Percentiles rank a stretch among this genome's conserved stretches.
phyloP scores from a whole-genome alignment of 2,797 vertebrate species.

The Delichon dasypus region DNA sequence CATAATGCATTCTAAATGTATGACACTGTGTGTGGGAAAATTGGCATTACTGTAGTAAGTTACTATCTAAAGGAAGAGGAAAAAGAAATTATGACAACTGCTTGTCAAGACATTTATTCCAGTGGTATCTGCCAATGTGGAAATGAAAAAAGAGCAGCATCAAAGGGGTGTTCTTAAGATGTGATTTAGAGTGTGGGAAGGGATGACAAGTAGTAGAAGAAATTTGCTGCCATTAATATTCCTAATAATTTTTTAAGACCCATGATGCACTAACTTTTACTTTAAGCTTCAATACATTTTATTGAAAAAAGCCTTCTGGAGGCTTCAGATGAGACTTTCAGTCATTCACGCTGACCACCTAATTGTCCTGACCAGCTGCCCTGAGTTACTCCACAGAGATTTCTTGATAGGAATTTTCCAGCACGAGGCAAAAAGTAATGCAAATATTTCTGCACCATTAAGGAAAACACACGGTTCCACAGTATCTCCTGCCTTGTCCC shows the following conservation, averaged over 20 bases:
- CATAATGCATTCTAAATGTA: constrained; percentile 14
- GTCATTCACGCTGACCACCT: background rate
- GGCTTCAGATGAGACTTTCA: background rate
- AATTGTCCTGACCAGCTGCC: background rate
- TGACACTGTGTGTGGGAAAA: background rate
- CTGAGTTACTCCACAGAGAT: background rate
- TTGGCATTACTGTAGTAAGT: background rate
- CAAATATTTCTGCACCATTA: background rate
- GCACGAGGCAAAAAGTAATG: rapidly evolving
- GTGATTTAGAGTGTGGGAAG: background rate
- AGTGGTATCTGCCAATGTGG: constrained; percentile 8
- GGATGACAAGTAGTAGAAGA: background rate
- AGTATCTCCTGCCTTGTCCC: background rate
- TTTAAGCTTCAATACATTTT: background rate
- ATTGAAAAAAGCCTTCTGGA: background rate
- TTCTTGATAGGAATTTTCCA: background rate
- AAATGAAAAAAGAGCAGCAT: constrained; percentile 17
- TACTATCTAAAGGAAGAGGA: background rate
- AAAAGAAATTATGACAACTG: constrained; percentile 12
- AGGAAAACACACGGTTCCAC: background rate
- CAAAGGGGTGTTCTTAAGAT: background rate
- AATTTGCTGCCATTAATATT: constrained; percentile 10
- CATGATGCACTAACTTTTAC: background rate
- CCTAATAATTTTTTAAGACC: background rate
- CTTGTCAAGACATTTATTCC: constrained; percentile 23